Percentiles rank a stretch among this genome's conserved stretches.
Conservation (phyloP, 2,888 invertebrate genomes). For the Drosophila multiciliata region DNA sequence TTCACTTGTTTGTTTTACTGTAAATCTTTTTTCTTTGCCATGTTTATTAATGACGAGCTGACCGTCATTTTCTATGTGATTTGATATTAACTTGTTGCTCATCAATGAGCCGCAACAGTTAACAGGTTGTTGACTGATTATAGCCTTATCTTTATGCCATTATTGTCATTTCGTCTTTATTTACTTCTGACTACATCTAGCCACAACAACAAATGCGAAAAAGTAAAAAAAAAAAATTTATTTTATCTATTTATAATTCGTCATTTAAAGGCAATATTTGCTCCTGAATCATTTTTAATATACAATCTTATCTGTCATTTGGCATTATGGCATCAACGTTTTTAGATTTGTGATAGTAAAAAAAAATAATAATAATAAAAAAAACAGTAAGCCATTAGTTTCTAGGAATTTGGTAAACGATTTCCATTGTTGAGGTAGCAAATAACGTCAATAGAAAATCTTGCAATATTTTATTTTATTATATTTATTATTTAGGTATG, state of each 20-base stretch:
- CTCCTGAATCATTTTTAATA: slow-evolving; percentile 6
- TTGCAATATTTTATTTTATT: not conserved
- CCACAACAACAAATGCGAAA: not conserved
- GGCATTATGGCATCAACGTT: slow-evolving; percentile 25
- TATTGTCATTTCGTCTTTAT: slow-evolving; percentile 31
- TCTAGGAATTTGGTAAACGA: slow-evolving; percentile 19
- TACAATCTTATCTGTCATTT: slow-evolving; percentile 33
- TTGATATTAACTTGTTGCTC: slow-evolving; percentile 16
- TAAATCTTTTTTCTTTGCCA: slow-evolving; percentile 13
- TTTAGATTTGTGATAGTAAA: slow-evolving; percentile 4
- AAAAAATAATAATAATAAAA: not conserved
- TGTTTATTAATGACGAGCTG: slow-evolving; percentile 37
- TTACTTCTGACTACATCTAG: slow-evolving; percentile 30
- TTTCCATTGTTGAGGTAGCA: slow-evolving; percentile 40
- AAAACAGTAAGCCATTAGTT: not conserved
- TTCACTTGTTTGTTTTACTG: slow-evolving; percentile 59
- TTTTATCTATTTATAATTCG: slow-evolving; percentile 35
- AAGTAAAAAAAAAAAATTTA: slow-evolving; percentile 19
- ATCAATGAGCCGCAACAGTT: slow-evolving; percentile 10
- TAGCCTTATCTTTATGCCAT: slow-evolving; percentile 32
- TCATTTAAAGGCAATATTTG: slow-evolving; percentile 36
- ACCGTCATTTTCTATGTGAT: slow-evolving; percentile 9
- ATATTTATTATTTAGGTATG: not conserved
- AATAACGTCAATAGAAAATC: not conserved
- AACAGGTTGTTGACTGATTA: slow-evolving; percentile 58